A percentile compares a stretch with the other conserved stretches of the same genome.
Evolutionary conservation across 2,888 invertebrate genomes (phyloP).

Genomic region (Lycia hirtaria): DNA sequence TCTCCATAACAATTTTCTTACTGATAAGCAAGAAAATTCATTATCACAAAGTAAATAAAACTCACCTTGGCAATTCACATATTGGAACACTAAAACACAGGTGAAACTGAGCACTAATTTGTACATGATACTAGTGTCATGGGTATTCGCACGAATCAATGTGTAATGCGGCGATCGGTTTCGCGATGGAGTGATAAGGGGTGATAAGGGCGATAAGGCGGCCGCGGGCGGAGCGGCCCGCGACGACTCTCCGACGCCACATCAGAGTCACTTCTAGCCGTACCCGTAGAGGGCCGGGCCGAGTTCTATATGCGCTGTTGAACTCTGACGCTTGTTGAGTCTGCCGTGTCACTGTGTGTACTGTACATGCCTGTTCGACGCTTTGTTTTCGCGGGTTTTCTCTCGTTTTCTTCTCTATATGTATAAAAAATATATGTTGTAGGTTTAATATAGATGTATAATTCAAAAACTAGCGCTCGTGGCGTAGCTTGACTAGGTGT

Average conservation of each 20-base stretch:
- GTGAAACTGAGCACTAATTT: conserved; percentile 59
- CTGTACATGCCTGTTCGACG: neutral
- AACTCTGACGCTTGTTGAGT: neutral
- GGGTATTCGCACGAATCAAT: conserved; percentile 63
- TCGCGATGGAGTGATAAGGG: conserved; percentile 80
- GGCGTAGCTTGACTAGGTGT: too few relatives aligned
- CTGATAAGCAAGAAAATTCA: conserved; percentile 37
- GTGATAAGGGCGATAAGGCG: conserved; percentile 77
- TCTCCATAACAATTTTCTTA: conserved; percentile 7
- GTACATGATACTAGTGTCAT: conserved; percentile 66
- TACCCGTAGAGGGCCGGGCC: conserved; percentile 6
- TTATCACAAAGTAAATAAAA: conserved; percentile 38
- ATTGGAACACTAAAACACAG: conserved; percentile 59
- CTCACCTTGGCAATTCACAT: conserved; percentile 73
- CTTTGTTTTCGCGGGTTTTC: conserved; percentile 16
- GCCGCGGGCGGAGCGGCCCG: conserved; percentile 54
- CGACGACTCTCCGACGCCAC: conserved; percentile 67
- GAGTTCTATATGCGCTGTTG: conserved; percentile 1
- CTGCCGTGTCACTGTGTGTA: neutral
- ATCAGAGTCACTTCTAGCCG: conserved; percentile 68
- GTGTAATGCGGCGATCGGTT: conserved; percentile 64
- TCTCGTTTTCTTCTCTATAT: neutral
- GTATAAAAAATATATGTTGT: neutral
- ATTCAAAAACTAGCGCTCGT: too few relatives aligned
- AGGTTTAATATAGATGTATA: neutral